A percentile compares a stretch with the other conserved stretches of the same genome.
phyloP scores from a whole-genome alignment of 2,888 invertebrate genomes.

The Zhengitettix transpicula region DNA sequence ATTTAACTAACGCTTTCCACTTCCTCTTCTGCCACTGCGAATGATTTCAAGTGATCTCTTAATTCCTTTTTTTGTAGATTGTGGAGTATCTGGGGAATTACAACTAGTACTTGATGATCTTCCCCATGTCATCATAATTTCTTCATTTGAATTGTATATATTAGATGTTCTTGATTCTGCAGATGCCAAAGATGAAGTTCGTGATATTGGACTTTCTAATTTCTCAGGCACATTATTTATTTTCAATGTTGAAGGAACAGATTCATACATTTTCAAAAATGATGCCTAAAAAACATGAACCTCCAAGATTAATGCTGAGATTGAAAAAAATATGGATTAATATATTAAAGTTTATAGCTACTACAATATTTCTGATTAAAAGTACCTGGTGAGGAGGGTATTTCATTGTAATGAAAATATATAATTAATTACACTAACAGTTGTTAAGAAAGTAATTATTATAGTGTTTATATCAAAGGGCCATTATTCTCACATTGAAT shows the following conservation, averaged over 20 bases:
- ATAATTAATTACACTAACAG: no score
- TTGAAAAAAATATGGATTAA: no score
- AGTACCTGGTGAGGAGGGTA: no score
- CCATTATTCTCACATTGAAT: no score
- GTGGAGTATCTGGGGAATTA: neutral
- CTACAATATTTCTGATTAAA: no score
- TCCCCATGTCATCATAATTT: neutral
- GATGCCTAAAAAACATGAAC: conserved; percentile 25
- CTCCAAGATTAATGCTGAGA: no score
- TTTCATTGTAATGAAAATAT: no score
- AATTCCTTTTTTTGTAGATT: neutral
- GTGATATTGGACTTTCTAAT: neutral
- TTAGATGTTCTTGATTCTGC: no score
- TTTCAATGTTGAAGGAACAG: conserved; percentile 44
- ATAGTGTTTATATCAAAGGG: no score
- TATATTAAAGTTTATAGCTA: no score
- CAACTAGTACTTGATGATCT: neutral
- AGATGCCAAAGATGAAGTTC: neutral
- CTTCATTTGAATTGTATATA: neutral
- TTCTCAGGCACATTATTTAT: conserved; percentile 27
- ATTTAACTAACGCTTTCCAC: neutral
- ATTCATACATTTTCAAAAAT: conserved; percentile 43
- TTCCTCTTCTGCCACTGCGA: neutral
- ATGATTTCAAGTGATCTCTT: neutral
- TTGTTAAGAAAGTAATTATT: no score